A percentile compares a stretch with the other conserved stretches of the same genome.
Conservation (phyloP, 2,888 invertebrate genomes). For the Campaea margaritaria region DNA sequence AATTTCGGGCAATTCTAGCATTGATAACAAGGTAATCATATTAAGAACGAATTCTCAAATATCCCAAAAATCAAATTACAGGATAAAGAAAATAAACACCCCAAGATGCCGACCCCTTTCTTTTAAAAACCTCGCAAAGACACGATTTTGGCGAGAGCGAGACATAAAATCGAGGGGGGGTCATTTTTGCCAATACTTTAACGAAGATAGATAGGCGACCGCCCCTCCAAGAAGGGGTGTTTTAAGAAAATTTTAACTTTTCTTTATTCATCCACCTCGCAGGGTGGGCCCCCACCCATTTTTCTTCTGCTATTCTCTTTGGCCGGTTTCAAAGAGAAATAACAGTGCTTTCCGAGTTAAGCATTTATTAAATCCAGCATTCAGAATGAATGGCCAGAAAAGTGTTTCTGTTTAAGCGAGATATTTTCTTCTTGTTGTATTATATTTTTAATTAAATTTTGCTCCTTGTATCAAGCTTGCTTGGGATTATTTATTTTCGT, state of each 20-base stretch:
- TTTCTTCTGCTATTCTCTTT: constrained; percentile 82
- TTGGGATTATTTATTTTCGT: constrained; percentile 24
- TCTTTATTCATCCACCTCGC: constrained; percentile 74
- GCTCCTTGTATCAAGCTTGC: constrained; percentile 7
- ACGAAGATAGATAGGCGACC: constrained; percentile 81
- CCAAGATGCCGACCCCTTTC: constrained; percentile 47
- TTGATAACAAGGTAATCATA: too few relatives aligned
- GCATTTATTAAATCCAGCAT: constrained; percentile 82
- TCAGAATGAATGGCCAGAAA: constrained; percentile 74
- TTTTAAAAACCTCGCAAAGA: constrained; percentile 74
- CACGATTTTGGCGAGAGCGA: constrained; percentile 63
- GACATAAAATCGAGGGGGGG: constrained; percentile 63
- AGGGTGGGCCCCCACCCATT: constrained; percentile 54
- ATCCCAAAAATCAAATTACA: constrained; percentile 6
- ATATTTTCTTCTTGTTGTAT: constrained; percentile 44
- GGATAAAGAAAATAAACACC: constrained; percentile 43
- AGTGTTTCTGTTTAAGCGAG: constrained; percentile 60
- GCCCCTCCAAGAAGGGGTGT: constrained; percentile 61
- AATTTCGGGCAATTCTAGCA: too few relatives aligned
- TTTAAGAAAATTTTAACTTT: constrained; percentile 85
- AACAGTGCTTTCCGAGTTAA: constrained; percentile 71
- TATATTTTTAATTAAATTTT: constrained; percentile 43
- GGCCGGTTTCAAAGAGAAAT: constrained; percentile 80
- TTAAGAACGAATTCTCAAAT: background rate
- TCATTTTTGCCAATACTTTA: constrained; percentile 84